These are phyloP conservation scores for Cyclopterus lumpus DNA, from an alignment of 2,797 vertebrate species.

Conservation along the genomic window DNA sequence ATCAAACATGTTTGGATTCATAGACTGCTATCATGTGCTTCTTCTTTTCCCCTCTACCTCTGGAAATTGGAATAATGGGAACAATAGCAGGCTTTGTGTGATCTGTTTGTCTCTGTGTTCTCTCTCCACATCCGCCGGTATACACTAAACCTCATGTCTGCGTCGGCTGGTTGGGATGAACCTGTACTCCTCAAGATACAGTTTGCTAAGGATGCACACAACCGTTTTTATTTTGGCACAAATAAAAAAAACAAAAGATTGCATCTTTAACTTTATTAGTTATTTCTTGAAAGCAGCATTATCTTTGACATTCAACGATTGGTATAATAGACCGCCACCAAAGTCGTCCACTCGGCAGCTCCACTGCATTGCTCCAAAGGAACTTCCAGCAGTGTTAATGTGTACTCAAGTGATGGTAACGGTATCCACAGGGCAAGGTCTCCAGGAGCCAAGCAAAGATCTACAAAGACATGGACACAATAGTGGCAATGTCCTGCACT, in stretches of 20 bases:
- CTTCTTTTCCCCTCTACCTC: slow-evolving; percentile 40
- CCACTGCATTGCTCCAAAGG: neutral
- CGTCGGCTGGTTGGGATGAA: slow-evolving; percentile 29
- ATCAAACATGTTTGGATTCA: slow-evolving; percentile 43
- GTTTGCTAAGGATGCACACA: neutral
- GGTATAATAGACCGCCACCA: neutral
- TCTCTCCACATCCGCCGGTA: slow-evolving; percentile 45
- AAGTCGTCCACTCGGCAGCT: neutral
- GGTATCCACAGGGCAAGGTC: neutral
- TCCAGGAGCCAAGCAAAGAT: neutral
- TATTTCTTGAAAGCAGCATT: neutral
- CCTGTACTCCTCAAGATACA: slow-evolving; percentile 18
- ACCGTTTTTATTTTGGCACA: neutral
- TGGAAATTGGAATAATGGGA: slow-evolving; percentile 52
- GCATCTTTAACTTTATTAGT: neutral
- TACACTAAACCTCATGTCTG: slow-evolving; percentile 66
- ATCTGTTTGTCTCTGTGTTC: slow-evolving; percentile 42
- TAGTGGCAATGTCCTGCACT: too few species aligned
- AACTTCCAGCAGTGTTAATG: neutral
- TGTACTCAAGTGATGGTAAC: neutral
- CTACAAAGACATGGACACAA: neutral
- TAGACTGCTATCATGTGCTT: slow-evolving; percentile 66
- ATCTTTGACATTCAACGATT: neutral
- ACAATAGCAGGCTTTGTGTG: slow-evolving; percentile 69
- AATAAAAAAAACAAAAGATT: neutral